Conservation (phyloP, 2,888 invertebrate genomes). For the Macrophya alboannulata region DNA sequence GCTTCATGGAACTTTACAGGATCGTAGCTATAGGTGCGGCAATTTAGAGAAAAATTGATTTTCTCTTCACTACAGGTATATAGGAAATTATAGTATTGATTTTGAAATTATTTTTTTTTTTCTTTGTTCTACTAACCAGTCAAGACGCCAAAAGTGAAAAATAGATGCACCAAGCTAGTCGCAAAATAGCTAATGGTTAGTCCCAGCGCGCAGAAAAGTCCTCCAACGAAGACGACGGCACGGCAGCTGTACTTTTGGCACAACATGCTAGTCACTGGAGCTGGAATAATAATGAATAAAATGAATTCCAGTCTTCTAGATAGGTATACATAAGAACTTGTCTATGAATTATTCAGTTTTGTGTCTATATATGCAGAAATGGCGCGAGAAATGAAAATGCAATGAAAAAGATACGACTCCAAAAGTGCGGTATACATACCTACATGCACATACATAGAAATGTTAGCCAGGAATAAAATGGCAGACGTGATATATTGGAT, state of each 20-base stretch:
- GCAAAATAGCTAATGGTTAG: constrained; percentile 88
- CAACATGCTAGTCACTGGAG: constrained; percentile 88
- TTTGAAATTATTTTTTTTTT: background rate
- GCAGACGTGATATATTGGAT: constrained; percentile 30
- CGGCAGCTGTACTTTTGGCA: constrained; percentile 86
- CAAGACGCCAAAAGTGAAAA: constrained; percentile 88
- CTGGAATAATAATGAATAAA: constrained; percentile 74
- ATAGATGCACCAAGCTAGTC: constrained; percentile 85
- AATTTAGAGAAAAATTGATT: background rate
- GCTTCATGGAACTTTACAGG: background rate
- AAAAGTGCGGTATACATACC: background rate
- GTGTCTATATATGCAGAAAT: background rate
- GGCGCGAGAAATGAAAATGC: background rate
- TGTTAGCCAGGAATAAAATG: constrained; percentile 5
- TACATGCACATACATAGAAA: background rate
- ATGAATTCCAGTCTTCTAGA: constrained; percentile 25
- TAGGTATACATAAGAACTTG: background rate
- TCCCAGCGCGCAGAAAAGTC: constrained; percentile 87
- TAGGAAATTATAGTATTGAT: background rate
- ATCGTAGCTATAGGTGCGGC: background rate
- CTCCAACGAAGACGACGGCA: constrained; percentile 87
- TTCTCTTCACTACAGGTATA: background rate
- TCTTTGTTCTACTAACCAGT: constrained; percentile 82
- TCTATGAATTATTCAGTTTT: constrained; percentile 24
- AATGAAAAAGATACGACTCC: background rate